phyloP scores from a whole-genome alignment of 2,888 invertebrate species.

The Synanthedon tipuliformis region DNA sequence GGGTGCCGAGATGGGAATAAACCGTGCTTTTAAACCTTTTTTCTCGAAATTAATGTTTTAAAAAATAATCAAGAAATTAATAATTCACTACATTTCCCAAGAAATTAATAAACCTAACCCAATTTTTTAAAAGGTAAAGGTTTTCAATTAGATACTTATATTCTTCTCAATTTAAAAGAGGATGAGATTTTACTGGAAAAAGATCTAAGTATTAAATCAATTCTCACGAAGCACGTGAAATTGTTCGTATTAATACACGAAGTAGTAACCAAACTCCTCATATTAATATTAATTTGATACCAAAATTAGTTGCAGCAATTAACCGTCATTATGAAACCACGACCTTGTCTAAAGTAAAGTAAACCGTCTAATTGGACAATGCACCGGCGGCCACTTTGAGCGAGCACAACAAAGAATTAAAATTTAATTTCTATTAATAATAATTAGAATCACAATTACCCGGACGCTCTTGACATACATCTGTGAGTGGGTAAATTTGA shows the following conservation, averaged over 20 bases:
- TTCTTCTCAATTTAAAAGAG: background rate
- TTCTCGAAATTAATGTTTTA: too few species aligned
- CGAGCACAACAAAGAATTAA: conserved; percentile 30
- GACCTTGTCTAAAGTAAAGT: conserved; percentile 29
- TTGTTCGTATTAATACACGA: conserved; percentile 21
- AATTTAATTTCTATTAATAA: conserved; percentile 38
- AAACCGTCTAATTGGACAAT: conserved; percentile 36
- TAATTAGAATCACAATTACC: conserved; percentile 37
- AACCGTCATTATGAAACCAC: conserved; percentile 32
- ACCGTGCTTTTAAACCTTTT: too few species aligned
- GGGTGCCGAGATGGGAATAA: too few species aligned
- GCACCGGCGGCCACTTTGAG: conserved; percentile 17
- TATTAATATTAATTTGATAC: conserved; percentile 20
- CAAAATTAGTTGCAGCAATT: conserved; percentile 28
- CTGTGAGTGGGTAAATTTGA: conserved; percentile 48
- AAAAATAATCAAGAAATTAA: too few species aligned
- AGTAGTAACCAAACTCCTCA: too few species aligned
- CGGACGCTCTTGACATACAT: conserved; percentile 55
- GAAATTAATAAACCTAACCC: too few species aligned
- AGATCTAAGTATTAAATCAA: conserved; percentile 13
- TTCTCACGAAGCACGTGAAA: conserved; percentile 15
- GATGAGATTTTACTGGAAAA: background rate
- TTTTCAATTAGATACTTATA: too few species aligned
- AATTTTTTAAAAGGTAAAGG: too few species aligned
- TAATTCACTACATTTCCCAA: too few species aligned